Base-by-base conservation (phyloP, 2,797 vertebrate species). In the Masticophis lateralis region DNA sequence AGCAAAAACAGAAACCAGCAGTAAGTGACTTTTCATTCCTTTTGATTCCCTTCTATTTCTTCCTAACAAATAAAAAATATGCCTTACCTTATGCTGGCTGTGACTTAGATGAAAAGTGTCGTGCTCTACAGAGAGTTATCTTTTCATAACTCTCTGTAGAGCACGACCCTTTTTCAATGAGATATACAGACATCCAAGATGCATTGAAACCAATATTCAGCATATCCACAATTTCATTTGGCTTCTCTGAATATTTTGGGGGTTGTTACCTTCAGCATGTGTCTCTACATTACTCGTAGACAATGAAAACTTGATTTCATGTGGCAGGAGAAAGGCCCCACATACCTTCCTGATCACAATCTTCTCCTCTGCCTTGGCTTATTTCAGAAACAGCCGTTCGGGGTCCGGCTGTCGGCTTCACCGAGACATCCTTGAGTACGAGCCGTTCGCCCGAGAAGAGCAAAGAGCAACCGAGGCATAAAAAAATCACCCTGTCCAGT, bases 381-480 rank as follows among this genome's bases (percentile, higher is more conserved):
- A 8, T 93, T 95, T 87, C 94, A 99, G 99, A 98, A 96, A 87
- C 97, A 74, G 96, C 96, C 51, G 96, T 27, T 96, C 97, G 98
- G 87, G 98, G 95, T 59, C 98, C 98, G 55, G 97, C 97, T 0
- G 97, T 98, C 22, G 98, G 98, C 18, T 98, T 98, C 91, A 97
- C 98, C 51, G 98, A 99, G 93, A 93, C 88, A 25, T 59, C 96
- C 94, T 91, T 95, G 92, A 92, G n/a, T 95, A 87, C 97, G 94
- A 94, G 97, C 96, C 74, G 96, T 91, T 98, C 98, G 96, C 97
- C 98, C 95, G 98, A 98, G 98, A 98, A 98, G 96, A 96, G 96
- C 97, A 97, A 7, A 90, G 96, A 96, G 25, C 97, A 97, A 0
- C 97, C 97, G 32, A 98, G 97, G 94, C 96, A 94, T 0, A 98